Percentiles rank a stretch among this genome's conserved stretches.
These are phyloP conservation scores for Heptranchias perlo DNA, from an alignment of 2,113 vertebrate species.

Conservation along the genomic window DNA sequence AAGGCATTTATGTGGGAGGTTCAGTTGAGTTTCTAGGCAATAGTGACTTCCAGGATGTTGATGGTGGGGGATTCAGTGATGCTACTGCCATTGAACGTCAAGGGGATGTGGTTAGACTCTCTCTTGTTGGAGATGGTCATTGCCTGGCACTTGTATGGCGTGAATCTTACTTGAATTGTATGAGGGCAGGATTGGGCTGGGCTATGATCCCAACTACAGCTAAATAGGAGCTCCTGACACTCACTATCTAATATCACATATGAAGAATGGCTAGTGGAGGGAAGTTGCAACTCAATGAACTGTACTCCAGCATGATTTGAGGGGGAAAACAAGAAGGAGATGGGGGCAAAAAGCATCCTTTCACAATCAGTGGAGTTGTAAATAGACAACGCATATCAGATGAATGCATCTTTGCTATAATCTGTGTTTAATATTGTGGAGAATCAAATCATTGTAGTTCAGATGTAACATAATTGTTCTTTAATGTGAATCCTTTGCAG, in stretches of 20 bases:
- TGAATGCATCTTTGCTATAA: neutral
- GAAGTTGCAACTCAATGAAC: neutral
- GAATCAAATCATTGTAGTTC: neutral
- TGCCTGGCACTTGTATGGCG: no score
- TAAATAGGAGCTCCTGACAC: neutral
- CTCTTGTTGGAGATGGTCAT: no score
- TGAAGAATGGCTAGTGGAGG: neutral
- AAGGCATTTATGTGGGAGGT: no score
- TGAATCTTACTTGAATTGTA: no score
- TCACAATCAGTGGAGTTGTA: neutral
- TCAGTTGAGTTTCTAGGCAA: no score
- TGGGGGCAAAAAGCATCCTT: no score
- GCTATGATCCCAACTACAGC: neutral
- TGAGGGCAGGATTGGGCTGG: neutral
- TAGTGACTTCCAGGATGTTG: no score
- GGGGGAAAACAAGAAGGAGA: no score
- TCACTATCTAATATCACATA: neutral
- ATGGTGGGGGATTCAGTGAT: neutral
- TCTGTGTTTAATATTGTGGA: neutral
- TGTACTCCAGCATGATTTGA: neutral
- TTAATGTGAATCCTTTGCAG: neutral
- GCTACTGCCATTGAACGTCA: no score
- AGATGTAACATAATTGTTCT: neutral
- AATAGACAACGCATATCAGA: neutral
- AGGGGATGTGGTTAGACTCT: no score